These are phyloP conservation scores for Barypeithes pellucidus DNA, from an alignment of 2,888 invertebrate species.

Conservation along the genomic window DNA sequence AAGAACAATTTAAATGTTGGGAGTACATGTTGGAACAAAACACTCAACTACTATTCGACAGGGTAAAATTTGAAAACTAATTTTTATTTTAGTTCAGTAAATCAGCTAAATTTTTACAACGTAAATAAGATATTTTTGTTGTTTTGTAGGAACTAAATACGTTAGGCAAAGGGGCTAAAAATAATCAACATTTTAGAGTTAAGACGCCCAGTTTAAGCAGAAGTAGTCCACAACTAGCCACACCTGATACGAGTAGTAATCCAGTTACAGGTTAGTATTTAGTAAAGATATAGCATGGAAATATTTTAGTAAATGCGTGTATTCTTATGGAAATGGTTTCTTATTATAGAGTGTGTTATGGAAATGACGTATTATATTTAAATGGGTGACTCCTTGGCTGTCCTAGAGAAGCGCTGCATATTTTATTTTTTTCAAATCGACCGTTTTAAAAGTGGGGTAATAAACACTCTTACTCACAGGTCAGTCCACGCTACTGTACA, in stretches of 20 bases:
- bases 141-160: constrained; percentile 50
- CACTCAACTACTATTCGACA: constrained; percentile 89
- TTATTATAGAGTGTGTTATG: no score
- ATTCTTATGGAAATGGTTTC: no score
- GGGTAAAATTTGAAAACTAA: constrained; percentile 75
- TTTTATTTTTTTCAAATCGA: no score
- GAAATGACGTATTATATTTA: no score
- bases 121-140: not conserved
- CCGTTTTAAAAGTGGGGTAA: no score
- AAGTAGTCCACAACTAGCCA: constrained; percentile 79
- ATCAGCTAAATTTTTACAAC: not conserved
- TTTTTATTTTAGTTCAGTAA: not conserved
- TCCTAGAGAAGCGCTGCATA: no score
- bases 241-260: constrained; percentile 66
- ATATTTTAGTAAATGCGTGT: not conserved
- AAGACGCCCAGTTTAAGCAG: constrained; percentile 71
- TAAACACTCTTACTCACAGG: no score
- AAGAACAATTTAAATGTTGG: constrained; percentile 94
- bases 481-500: no score
- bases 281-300: not conserved
- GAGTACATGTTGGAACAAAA: constrained; percentile 95
- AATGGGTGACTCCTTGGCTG: no score
- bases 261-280: constrained; percentile 44
- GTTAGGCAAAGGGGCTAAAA: constrained; percentile 70
- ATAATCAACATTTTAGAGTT: constrained; percentile 72